Percentiles rank a stretch among this genome's conserved stretches.
Conservation (phyloP, 2,888 invertebrate genomes). For the Pandemis heparana region DNA sequence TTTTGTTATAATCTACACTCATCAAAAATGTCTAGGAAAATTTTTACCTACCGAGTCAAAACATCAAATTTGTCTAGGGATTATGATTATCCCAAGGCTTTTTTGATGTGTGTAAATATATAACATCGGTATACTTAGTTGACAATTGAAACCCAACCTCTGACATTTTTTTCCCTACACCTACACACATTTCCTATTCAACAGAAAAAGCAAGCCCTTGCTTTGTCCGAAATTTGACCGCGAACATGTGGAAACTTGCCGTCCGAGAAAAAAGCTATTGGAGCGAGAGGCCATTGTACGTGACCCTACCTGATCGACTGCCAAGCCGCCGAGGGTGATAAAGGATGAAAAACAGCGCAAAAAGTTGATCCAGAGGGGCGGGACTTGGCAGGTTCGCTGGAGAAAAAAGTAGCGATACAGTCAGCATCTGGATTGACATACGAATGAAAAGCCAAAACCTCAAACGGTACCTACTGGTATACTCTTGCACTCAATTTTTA, state of each 20-base stretch:
- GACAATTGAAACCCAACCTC: not conserved
- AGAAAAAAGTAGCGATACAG: not conserved
- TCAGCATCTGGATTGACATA: not conserved
- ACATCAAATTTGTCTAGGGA: no score
- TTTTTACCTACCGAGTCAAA: no score
- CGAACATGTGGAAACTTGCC: conserved; percentile 14
- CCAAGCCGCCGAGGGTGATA: conserved; percentile 10
- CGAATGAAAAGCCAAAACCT: not conserved
- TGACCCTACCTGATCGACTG: conserved; percentile 12
- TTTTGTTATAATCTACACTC: no score
- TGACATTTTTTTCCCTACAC: not conserved
- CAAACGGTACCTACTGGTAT: no score
- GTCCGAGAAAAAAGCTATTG: conserved; percentile 22
- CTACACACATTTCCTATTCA: not conserved
- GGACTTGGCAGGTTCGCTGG: conserved; percentile 4
- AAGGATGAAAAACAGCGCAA: conserved; percentile 6
- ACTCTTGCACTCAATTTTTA: no score
- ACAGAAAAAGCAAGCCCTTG: conserved; percentile 2
- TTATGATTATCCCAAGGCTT: no score
- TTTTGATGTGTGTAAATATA: not conserved
- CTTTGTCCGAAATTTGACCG: not conserved
- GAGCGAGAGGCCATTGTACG: conserved; percentile 2
- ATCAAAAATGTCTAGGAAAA: no score
- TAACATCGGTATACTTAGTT: not conserved
- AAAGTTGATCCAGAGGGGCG: not conserved